Evolutionary conservation across 2,797 vertebrate species (phyloP).

Genomic region (Danio albolineatus): DNA sequence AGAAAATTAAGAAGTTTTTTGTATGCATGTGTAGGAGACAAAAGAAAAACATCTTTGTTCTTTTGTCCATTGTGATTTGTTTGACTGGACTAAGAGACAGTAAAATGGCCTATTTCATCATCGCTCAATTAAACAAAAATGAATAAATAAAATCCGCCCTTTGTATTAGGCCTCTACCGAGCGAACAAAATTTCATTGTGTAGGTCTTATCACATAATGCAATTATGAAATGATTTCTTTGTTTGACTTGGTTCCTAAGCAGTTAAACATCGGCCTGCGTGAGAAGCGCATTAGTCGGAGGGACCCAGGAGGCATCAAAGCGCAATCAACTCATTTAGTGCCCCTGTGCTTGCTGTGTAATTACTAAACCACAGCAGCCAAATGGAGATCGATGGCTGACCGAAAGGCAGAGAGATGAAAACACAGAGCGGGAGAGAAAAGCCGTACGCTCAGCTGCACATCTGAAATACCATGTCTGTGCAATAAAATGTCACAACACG

Average conservation of each 20-base stretch:
- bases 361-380: slow-evolving; percentile 60
- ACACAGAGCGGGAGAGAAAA: neutral
- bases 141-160: neutral
- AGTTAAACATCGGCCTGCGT: slow-evolving; percentile 44
- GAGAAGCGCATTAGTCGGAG: slow-evolving; percentile 55
- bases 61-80: too few species aligned
- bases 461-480: slow-evolving; percentile 47
- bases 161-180: neutral
- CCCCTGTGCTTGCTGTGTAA: slow-evolving; percentile 54
- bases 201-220: slow-evolving; percentile 26
- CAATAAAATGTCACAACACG: slow-evolving; percentile 56
- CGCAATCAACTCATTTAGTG: slow-evolving; percentile 57
- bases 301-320: slow-evolving; percentile 54
- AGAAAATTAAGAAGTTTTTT: too few species aligned
- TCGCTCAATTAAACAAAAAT: neutral
- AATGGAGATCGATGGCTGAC: slow-evolving; percentile 60
- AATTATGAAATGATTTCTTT: slow-evolving; percentile 51
- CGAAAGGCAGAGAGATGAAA: slow-evolving; percentile 44
- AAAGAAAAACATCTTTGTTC: too few species aligned
- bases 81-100: neutral
- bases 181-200: neutral
- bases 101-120: neutral
- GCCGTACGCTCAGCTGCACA: slow-evolving; percentile 49
- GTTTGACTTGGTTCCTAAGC: slow-evolving; percentile 48
- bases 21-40: too few species aligned